A percentile compares a stretch with the other conserved stretches of the same genome.
Evolutionary conservation across 2,113 vertebrate genomes (phyloP).

Genomic region (Eidolon helvum): DNA sequence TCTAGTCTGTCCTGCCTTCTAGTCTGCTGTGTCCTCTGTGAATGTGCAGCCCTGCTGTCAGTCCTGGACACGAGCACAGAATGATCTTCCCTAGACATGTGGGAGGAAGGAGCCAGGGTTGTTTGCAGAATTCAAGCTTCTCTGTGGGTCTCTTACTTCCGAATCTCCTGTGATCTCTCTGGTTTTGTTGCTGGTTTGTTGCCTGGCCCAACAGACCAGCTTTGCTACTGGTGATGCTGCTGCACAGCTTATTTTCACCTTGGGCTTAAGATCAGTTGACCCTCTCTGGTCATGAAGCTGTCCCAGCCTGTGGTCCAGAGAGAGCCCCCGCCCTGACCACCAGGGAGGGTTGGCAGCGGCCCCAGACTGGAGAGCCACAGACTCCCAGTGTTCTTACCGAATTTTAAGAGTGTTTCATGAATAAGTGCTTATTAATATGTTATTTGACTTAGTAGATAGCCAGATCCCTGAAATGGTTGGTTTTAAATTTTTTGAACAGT

Average conservation of each 20-base stretch:
- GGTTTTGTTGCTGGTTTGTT: neutral
- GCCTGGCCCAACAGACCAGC: neutral
- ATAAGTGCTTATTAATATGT: constrained; percentile 2
- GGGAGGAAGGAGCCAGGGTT: neutral
- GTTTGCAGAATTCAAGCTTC: neutral
- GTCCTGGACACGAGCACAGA: neutral
- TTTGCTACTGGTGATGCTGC: neutral
- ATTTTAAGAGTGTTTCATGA: neutral
- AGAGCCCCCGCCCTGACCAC: neutral
- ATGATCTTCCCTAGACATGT: neutral
- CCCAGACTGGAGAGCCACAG: neutral
- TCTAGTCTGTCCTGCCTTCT: neutral
- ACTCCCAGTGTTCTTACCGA: neutral
- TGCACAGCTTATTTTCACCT: neutral
- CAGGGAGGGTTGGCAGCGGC: neutral
- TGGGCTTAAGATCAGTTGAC: neutral
- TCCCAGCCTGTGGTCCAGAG: neutral
- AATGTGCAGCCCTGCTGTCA: neutral
- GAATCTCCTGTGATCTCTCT: neutral
- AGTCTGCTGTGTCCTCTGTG: neutral
- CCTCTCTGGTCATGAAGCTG: neutral
- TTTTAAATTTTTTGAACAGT: neutral
- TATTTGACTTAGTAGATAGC: neutral
- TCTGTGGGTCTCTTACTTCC: neutral
- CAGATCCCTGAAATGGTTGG: neutral